Evolutionary conservation across 2,888 invertebrate genomes (phyloP), one percentile per base, ranked within the genome.

Genomic region (Ophion ventricosus): DNA sequence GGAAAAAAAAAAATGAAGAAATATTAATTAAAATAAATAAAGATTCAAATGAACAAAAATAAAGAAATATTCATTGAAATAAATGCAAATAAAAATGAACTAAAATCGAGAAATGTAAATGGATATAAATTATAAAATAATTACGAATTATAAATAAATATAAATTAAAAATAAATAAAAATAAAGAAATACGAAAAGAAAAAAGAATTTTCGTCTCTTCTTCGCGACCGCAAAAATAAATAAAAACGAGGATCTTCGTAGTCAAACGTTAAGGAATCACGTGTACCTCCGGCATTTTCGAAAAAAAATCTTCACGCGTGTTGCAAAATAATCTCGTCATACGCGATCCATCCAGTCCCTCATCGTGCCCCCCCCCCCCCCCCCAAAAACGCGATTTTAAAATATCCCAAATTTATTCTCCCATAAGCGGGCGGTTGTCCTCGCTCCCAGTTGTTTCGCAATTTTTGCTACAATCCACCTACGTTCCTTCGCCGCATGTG

Each of bases 401-500:
- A 14, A 49, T 49, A 49, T 49, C 49, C 17, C 2, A 49, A 17
- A 49, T 49, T 49, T 49, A 49, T 49, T 11, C 14, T 14, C 17
- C 49, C 49, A 14, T 49, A 17, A 14, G 49, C 49, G 49, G 49
- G 17, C 49, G 49, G 49, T 1, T 49, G 49, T 49, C 49, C 49
- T 49, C 49, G 49, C 49, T n/a, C n/a, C 49, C 49, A 49, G 49
- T 49, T 49, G 49, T 49, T 17, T 49, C 49, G 49, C 14, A 49
- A 49, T 49, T 49, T 49, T 49, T 49, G 49, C 17, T 29, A 26
- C 23, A 57, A 29, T 20, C 57, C 40, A 23, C 40, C 43, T 43
- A 43, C 25, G 43, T 74, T 63, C 26, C 73, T 23, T 61, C 73
- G 43, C 73, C 56, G 73, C 73, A 61, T 74, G 73, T 64, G 63